Evolutionary conservation across 2,113 vertebrate species (phyloP).

Genomic region (Orientallactaga bullata): DNA sequence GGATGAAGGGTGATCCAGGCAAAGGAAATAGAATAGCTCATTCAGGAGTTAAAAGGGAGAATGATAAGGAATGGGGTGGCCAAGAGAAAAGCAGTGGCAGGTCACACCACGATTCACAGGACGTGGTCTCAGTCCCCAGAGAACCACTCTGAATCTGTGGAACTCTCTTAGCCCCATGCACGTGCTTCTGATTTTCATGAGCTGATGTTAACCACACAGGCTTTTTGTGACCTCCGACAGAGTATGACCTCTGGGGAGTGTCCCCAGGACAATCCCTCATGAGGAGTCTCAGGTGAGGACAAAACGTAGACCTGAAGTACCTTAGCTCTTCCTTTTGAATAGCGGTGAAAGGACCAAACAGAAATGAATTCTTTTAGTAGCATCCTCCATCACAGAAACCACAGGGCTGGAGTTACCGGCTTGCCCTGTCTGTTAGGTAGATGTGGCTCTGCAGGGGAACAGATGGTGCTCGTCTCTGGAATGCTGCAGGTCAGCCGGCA

Average conservation of each 20-base stretch:
- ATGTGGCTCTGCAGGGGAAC: background rate
- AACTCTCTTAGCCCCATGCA: background rate
- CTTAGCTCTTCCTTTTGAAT: background rate
- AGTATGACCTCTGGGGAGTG: background rate
- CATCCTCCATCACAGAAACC: accelerated
- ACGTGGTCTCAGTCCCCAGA: background rate
- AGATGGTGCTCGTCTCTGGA: background rate
- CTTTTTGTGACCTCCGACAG: background rate
- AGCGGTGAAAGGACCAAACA: background rate
- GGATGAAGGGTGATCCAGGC: background rate
- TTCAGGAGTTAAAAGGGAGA: background rate
- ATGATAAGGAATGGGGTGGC: accelerated
- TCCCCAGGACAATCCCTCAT: background rate
- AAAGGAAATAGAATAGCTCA: slow-evolving; percentile 1
- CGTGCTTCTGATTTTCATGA: background rate
- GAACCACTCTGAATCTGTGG: background rate
- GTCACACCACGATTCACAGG: background rate
- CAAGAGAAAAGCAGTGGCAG: background rate
- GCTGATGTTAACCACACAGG: background rate
- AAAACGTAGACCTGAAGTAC: background rate
- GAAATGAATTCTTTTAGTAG: background rate
- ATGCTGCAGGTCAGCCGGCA: background rate
- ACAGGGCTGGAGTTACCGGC: background rate
- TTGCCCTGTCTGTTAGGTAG: background rate
- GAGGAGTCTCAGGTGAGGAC: background rate